Percentiles rank a stretch among this genome's conserved stretches.
Evolutionary conservation across 2,113 vertebrate species (phyloP).

Genomic region (Cavia aperea): DNA sequence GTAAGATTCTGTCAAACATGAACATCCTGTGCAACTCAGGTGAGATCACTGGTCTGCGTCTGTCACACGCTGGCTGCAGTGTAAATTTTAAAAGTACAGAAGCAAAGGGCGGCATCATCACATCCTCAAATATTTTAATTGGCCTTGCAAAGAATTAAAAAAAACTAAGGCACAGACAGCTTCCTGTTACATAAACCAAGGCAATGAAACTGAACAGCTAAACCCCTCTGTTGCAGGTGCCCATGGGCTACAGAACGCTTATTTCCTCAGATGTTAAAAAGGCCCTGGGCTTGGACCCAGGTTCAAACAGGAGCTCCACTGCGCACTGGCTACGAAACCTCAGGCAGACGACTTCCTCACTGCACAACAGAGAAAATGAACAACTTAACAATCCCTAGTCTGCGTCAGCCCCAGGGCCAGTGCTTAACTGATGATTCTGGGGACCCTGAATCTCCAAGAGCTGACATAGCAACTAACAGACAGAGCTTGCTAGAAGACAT

Average conservation of each 20-base stretch:
- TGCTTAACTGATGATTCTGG: background rate
- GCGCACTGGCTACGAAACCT: background rate
- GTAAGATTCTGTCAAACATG: slow-evolving; percentile 24
- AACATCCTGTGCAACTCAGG: background rate
- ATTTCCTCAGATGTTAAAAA: background rate
- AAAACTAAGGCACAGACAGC: slow-evolving; percentile 25
- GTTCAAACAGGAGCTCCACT: background rate
- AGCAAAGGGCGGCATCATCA: background rate
- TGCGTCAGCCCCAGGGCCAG: background rate
- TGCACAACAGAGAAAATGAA: background rate
- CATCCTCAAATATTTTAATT: slow-evolving; percentile 20
- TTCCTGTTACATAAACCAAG: background rate
- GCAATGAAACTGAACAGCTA: background rate
- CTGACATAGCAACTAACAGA: background rate
- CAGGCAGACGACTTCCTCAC: background rate
- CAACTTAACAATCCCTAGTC: background rate
- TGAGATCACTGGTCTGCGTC: background rate
- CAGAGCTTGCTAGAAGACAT: background rate
- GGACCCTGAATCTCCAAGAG: background rate
- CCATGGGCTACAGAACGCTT: background rate
- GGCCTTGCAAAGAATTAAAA: slow-evolving; percentile 12
- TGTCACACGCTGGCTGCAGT: background rate
- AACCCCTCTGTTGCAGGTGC: background rate
- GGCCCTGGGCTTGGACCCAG: background rate
- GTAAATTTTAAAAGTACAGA: background rate